These are phyloP conservation scores for Oncorhynchus nerka DNA, from an alignment of 2,113 vertebrate genomes.

Conservation along the genomic window DNA sequence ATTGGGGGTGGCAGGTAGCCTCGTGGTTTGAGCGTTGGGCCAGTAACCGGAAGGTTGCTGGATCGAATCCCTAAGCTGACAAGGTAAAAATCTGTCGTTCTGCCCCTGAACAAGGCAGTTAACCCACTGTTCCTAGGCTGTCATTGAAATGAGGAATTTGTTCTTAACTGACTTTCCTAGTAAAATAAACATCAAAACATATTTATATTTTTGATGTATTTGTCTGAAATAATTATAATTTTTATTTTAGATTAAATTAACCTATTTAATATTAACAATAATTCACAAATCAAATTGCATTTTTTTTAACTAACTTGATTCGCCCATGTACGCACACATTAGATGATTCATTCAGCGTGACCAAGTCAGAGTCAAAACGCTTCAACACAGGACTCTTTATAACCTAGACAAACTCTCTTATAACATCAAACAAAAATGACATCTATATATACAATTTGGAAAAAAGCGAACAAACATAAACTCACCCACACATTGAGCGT, in stretches of 20 bases:
- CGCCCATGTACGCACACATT: background rate
- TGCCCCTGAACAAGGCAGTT: too few species aligned
- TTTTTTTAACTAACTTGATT: background rate
- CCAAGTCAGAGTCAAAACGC: background rate
- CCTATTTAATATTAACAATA: background rate
- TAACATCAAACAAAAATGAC: background rate
- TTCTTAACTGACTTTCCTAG: too few species aligned
- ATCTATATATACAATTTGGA: background rate
- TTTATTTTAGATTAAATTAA: background rate
- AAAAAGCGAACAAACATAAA: constrained; percentile 52
- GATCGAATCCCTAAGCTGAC: too few species aligned
- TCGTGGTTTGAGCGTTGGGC: too few species aligned
- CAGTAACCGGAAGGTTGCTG: too few species aligned
- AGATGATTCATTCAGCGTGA: background rate
- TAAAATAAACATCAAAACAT: too few species aligned
- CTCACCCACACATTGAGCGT: constrained; percentile 71
- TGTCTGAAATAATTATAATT: too few species aligned
- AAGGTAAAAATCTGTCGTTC: too few species aligned
- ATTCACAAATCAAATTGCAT: background rate
- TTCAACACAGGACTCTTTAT: background rate
- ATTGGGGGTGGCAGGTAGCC: too few species aligned
- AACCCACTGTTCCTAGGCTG: too few species aligned
- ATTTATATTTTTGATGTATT: too few species aligned
- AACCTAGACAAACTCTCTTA: background rate
- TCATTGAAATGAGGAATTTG: too few species aligned